phyloP scores from a whole-genome alignment of 2,113 vertebrate species.

The Sapajus apella region DNA sequence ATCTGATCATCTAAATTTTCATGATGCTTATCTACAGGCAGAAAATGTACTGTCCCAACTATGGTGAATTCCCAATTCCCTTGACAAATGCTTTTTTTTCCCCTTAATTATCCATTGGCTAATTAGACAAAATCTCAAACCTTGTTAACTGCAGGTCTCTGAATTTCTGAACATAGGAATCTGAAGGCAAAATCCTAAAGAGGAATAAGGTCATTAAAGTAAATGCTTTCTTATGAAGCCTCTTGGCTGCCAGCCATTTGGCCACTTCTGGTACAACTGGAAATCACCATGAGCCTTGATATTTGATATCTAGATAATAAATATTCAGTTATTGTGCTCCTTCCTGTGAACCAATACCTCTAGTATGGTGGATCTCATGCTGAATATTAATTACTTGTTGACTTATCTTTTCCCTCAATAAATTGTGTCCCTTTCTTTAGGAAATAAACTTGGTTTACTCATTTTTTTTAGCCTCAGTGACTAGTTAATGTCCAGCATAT shows the following conservation, averaged over 20 bases:
- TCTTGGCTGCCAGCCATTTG: neutral
- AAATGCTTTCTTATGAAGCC: neutral
- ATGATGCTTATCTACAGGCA: neutral
- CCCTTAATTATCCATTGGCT: neutral
- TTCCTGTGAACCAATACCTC: neutral
- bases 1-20: neutral
- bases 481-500: neutral
- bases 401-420: neutral
- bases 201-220: neutral
- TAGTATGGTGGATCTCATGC: neutral
- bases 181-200: neutral
- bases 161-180: neutral
- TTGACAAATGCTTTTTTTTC: neutral
- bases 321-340: neutral
- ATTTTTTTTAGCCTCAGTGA: neutral
- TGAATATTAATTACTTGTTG: neutral
- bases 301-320: neutral
- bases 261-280: neutral
- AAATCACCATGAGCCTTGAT: neutral
- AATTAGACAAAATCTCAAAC: neutral
- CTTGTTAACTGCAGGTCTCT: neutral
- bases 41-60: neutral
- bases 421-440: neutral
- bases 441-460: neutral
- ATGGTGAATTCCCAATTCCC: neutral